phyloP scores from a whole-genome alignment of 2,113 vertebrate genomes.

The Toxotes chatareus region DNA sequence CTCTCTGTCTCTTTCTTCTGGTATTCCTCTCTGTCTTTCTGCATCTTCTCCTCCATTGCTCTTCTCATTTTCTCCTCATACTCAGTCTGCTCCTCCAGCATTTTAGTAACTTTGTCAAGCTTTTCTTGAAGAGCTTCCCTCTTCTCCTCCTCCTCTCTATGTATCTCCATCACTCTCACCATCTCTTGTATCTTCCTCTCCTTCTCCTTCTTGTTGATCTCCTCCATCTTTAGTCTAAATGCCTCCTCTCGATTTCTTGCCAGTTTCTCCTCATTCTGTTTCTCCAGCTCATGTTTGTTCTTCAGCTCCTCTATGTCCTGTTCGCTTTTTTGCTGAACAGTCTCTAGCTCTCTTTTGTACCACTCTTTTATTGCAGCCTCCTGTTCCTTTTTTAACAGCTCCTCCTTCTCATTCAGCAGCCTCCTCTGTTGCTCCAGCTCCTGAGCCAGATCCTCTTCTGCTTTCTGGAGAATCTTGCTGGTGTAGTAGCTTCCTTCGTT shows the following conservation, averaged over 20 bases:
- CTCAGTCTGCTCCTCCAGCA: conserved; percentile 51
- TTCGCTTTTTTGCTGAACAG: conserved; percentile 29
- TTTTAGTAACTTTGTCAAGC: conserved; percentile 43
- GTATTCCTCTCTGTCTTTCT: conserved; percentile 30
- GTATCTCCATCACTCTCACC: conserved; percentile 44
- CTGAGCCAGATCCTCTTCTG: conserved; percentile 54
- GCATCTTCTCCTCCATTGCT: conserved; percentile 47
- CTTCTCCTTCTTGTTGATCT: conserved; percentile 44
- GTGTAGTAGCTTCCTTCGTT: conserved; percentile 59
- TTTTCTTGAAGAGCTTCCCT: conserved; percentile 50
- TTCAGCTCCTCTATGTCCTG: conserved; percentile 50
- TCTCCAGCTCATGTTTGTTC: conserved; percentile 42
- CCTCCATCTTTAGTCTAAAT: conserved; percentile 35
- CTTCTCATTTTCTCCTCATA: conserved; percentile 38
- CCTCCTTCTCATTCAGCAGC: conserved; percentile 40
- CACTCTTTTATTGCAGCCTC: conserved; percentile 37
- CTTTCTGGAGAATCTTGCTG: conserved; percentile 54
- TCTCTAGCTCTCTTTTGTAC: conserved; percentile 53
- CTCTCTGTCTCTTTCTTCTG: conserved; percentile 52
- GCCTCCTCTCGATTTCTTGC: conserved; percentile 35
- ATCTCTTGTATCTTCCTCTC: conserved; percentile 53
- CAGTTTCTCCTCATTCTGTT: conserved; percentile 35
- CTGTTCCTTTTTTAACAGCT: conserved; percentile 38
- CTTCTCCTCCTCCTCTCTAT: conserved; percentile 49
- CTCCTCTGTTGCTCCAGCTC: conserved; percentile 41